These are phyloP conservation scores for Conus canariensis DNA, from an alignment of 2,888 invertebrate species.

Conservation along the genomic window DNA sequence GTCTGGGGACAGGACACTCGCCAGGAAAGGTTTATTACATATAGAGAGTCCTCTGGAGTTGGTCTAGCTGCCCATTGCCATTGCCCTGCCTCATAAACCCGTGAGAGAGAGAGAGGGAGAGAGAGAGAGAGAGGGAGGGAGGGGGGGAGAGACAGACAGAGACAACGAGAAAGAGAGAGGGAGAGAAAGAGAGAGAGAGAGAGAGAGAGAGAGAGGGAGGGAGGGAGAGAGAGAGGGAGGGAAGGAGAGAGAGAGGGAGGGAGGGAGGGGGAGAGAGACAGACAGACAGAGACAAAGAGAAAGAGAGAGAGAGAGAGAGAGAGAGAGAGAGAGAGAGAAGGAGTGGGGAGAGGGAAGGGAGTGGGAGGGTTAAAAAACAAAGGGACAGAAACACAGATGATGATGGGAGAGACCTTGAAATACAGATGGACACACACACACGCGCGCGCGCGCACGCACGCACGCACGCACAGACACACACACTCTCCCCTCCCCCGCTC, in stretches of 20 bases:
- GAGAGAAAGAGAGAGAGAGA: conserved; percentile 5
- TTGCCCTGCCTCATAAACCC: too few relatives aligned
- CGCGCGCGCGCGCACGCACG: too few relatives aligned
- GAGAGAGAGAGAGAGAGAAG: not conserved
- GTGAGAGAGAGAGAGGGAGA: too few relatives aligned
- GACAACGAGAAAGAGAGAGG: not conserved
- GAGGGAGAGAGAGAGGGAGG: not conserved
- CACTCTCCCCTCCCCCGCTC: too few relatives aligned
- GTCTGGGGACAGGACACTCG: not conserved
- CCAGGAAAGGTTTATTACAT: not conserved
- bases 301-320: not conserved
- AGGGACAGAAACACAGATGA: too few relatives aligned
- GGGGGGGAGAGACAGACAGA: not conserved
- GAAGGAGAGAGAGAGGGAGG: not conserved
- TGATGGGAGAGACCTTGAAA: too few relatives aligned
- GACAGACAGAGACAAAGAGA: too few relatives aligned
- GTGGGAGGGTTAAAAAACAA: not conserved
- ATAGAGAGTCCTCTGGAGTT: not conserved
- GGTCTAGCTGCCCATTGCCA: too few relatives aligned
- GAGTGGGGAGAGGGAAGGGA: not conserved
- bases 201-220: not conserved
- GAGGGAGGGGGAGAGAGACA: not conserved
- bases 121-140: too few relatives aligned
- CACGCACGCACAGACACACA: too few relatives aligned
- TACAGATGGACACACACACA: too few relatives aligned